Evolutionary conservation across 2,888 invertebrate species (phyloP).

Genomic region (Caenorhabditis macrosperma): DNA sequence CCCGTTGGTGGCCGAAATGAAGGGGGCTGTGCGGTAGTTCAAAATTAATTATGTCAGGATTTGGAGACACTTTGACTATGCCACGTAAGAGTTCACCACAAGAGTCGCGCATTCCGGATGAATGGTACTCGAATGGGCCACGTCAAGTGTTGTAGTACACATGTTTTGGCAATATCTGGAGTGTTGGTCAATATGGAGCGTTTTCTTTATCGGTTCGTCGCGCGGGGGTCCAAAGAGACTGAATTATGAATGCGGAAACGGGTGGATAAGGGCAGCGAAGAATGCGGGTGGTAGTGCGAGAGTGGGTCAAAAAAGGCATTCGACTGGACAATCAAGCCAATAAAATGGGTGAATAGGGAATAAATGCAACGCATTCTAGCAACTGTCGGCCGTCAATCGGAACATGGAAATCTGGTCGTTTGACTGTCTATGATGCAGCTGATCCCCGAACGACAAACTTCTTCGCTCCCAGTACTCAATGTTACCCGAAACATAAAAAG

Average conservation of each 20-base stretch:
- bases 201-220: conserved; percentile 16
- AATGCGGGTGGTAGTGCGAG: conserved; percentile 21
- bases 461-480: background rate
- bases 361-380: conserved; percentile 56
- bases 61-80: conserved; percentile 37
- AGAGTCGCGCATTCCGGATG: conserved; percentile 55
- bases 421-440: conserved; percentile 34
- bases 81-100: conserved; percentile 35
- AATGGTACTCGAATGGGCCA: conserved; percentile 50
- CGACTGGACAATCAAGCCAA: conserved; percentile 50
- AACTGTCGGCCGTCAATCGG: conserved; percentile 49
- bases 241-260: background rate
- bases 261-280: background rate
- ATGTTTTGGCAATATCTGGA: conserved; percentile 48
- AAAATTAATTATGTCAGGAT: conserved; percentile 57
- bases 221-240: conserved; percentile 13
- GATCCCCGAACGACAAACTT: conserved; percentile 21
- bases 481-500: conserved; percentile 12
- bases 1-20: background rate
- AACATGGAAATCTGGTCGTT: conserved; percentile 54
- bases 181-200: conserved; percentile 32
- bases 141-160: conserved; percentile 48
- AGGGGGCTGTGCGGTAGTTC: conserved; percentile 5
- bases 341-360: conserved; percentile 47
- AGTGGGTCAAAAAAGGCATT: conserved; percentile 57